Conservation (phyloP, 2,113 vertebrate genomes). For the Emydocephalus ijimae region DNA sequence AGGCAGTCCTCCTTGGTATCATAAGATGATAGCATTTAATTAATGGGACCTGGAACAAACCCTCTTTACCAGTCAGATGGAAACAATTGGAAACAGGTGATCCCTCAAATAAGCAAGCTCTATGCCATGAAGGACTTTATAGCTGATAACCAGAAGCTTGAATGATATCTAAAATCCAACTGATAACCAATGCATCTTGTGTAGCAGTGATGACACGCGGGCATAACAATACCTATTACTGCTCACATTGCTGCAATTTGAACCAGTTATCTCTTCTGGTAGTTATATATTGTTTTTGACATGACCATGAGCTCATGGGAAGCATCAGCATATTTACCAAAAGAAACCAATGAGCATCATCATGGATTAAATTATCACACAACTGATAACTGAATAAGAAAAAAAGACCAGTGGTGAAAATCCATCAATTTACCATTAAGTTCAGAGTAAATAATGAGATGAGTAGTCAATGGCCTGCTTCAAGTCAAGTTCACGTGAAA, state of each 20-base stretch:
- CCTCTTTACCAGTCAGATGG: background rate
- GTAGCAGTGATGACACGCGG: background rate
- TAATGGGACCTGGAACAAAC: background rate
- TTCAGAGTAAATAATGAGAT: background rate
- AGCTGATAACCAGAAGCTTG: background rate
- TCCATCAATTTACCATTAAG: background rate
- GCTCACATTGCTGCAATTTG: background rate
- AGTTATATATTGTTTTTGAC: background rate
- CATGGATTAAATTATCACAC: background rate
- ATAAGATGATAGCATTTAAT: background rate
- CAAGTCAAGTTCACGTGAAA: background rate
- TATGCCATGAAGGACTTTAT: background rate
- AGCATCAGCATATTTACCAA: background rate
- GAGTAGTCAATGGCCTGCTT: background rate
- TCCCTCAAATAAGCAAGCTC: background rate
- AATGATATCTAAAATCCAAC: background rate
- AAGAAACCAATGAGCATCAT: background rate
- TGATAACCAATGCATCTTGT: background rate
- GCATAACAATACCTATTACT: background rate
- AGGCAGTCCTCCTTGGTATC: background rate
- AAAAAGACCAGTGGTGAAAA: background rate
- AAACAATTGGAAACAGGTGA: background rate
- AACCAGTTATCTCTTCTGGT: background rate
- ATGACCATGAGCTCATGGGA: background rate
- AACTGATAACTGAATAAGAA: background rate